Base-by-base conservation (phyloP, 2,113 vertebrate genomes). In the Bubo scandiacus region DNA sequence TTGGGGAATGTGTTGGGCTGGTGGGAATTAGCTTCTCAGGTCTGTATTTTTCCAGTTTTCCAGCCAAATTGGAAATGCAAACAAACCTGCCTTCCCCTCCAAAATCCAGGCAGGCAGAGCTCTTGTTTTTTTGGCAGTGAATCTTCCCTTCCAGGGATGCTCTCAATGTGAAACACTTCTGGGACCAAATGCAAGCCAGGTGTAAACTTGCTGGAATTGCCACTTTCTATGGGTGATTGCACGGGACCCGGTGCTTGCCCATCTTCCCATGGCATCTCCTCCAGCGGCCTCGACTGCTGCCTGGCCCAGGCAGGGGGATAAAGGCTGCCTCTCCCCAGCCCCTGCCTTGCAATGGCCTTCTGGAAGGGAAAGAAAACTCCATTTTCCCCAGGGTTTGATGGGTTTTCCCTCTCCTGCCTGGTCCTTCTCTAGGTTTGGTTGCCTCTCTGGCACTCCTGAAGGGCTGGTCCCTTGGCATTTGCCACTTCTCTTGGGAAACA, bases 221-320 rank as follows among this genome's bases (percentile, higher is more conserved):
- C 25, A 36, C 16, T 52, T 3, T 1, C 38, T 83, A 1, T 22
- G 52, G 87, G 70, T 10, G 21, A 61, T 43, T 12, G 6, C 30
- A 14, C 1, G 2, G n/a, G 27, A 32, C 10, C 61, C 12, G 1
- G 5, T 8, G 1, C 32, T 51, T 5, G 0, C 52, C 20, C 2
- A 3, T 42, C 51, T 61, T 72, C 54, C 40, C 54, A 30, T 2
- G 5, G 36, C 27, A 26, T 42, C 22, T 74, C 38, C 25, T 66
- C 42, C 2, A 2, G n/a, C 0, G 1, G 52, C 19, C n/a, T 82
- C 29, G 43, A 57, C 40, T 84, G 27, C 45, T 79, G 17, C n/a
- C 15, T 47, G 59, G 15, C 36, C 15, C 5, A 2, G 38, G 21
- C n/a, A 79, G 12, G 19, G 27, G 32, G 12, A 20, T 29, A 72